Percentiles rank a stretch among this genome's conserved stretches.
Conservation (phyloP, 2,797 vertebrate species). For the Alfaro cultratus region DNA sequence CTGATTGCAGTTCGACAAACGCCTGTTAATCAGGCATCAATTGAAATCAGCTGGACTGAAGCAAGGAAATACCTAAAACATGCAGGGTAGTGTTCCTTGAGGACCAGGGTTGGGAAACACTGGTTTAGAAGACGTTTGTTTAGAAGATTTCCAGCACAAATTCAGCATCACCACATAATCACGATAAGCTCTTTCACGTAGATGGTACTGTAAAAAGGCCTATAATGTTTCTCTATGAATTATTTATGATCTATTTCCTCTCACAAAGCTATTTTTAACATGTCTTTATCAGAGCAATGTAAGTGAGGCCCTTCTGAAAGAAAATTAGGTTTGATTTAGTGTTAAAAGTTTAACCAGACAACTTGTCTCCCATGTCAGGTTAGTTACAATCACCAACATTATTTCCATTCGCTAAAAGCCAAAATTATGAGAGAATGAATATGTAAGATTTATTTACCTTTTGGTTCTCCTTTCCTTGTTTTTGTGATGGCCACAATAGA, state of each 20-base stretch:
- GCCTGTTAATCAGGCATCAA: too few relatives aligned
- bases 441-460: background rate
- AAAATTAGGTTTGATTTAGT: slow-evolving; percentile 43
- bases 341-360: background rate
- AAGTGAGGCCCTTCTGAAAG: slow-evolving; percentile 40
- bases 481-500: too few relatives aligned
- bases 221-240: slow-evolving; percentile 43
- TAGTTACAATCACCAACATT: background rate
- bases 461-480: too few relatives aligned
- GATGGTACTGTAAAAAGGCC: slow-evolving; percentile 28
- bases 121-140: background rate
- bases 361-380: background rate
- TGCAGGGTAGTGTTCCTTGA: too few relatives aligned
- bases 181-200: slow-evolving; percentile 26
- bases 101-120: too few relatives aligned
- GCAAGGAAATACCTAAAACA: too few relatives aligned
- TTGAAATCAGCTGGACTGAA: too few relatives aligned
- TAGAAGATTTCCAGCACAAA: background rate
- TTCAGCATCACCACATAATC: too few relatives aligned
- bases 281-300: slow-evolving; percentile 17
- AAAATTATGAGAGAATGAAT: background rate
- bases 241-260: slow-evolving; percentile 48
- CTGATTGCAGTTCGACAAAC: too few relatives aligned
- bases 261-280: slow-evolving; percentile 8
- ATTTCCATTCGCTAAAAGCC: background rate